Evolutionary conservation across 2,797 vertebrate genomes (phyloP), one percentile per base, ranked within the genome.

Genomic region (Otolemur crassicaudatus): DNA sequence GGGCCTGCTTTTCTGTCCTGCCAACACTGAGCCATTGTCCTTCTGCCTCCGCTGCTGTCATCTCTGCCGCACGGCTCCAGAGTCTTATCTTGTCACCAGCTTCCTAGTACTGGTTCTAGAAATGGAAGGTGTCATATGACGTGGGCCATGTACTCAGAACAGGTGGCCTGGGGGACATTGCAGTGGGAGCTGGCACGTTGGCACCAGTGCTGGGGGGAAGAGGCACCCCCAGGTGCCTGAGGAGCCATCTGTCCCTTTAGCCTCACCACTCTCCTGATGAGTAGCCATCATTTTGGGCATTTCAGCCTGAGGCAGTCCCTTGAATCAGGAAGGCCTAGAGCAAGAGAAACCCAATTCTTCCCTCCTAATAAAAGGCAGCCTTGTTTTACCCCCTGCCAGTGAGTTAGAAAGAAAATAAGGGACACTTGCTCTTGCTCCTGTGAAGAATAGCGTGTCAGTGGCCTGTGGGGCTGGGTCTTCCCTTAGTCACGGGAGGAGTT

Each of bases 181-280:
- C 25, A 6, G 12, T 2, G 31, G 60, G 20, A 29, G 29, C 53
- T 5, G 65, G 19, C 2, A 0, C 1, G 0, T 2, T 85, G 53
- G 27, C 0, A 0, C 6, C 81, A 60, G 27, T 46, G n/a, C 25
- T 65, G 61, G 10, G 14, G 2, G 31, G 27, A 61, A n/a, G 69
- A 23, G 3, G 1, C 9, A 10, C 22, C 46, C 19, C 88, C 34
- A 5, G 2, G n/a, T 34, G 20, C 22, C 56, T 1, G 3, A 7
- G 56, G 56, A 19, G 19, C 20, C 23, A 0, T 40, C 53, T 11
- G 6, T 63, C 34, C 14, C 0, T 29, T 29, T 6, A 29, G 17
- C 25, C 40, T 83, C 3, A 2, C 29, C 40, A 29, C 8, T 65
- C 25, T 11, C 56, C 73, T 9, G 16, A 22, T 37, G 9, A 27